Conservation (phyloP, 2,888 invertebrate genomes). For the Cyclophora albipunctata region DNA sequence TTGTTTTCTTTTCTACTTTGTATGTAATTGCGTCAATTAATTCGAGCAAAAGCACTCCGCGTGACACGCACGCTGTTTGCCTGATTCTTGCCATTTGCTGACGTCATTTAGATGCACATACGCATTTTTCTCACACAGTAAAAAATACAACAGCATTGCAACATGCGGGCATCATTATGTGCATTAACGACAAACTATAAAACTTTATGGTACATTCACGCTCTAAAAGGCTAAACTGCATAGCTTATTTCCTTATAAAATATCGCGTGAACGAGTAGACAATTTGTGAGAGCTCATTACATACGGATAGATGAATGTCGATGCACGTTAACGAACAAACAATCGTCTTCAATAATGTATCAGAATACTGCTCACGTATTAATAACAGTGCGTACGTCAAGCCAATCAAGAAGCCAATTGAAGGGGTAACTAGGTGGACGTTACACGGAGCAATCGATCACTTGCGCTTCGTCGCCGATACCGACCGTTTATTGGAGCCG, state of each 20-base stretch:
- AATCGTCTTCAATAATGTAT: conserved; percentile 61
- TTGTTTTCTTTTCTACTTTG: conserved; percentile 68
- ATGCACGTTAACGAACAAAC: conserved; percentile 37
- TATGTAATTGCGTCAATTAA: conserved; percentile 66
- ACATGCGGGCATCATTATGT: conserved; percentile 37
- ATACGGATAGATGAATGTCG: conserved; percentile 2
- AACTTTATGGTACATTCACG: conserved; percentile 40
- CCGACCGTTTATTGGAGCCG: conserved; percentile 62
- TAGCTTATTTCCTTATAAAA: conserved; percentile 31
- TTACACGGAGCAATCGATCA: conserved; percentile 67
- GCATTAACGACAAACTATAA: conserved; percentile 42
- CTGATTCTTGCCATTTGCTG: conserved; percentile 31
- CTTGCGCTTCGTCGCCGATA: conserved; percentile 51
- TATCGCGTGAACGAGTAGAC: conserved; percentile 23
- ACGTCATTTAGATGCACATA: conserved; percentile 59
- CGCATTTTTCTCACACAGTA: conserved; percentile 48
- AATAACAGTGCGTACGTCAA: conserved; percentile 59
- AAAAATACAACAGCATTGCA: conserved; percentile 41
- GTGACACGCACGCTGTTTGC: conserved; percentile 36
- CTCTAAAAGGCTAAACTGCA: conserved; percentile 37
- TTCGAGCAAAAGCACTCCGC: conserved; percentile 52
- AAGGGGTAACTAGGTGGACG: conserved; percentile 71
- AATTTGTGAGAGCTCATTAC: conserved; percentile 11
- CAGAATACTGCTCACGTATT: conserved; percentile 49
- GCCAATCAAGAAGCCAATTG: conserved; percentile 72